Evolutionary conservation across 2,113 vertebrate genomes (phyloP).

Genomic region (Spea multiplicata): DNA sequence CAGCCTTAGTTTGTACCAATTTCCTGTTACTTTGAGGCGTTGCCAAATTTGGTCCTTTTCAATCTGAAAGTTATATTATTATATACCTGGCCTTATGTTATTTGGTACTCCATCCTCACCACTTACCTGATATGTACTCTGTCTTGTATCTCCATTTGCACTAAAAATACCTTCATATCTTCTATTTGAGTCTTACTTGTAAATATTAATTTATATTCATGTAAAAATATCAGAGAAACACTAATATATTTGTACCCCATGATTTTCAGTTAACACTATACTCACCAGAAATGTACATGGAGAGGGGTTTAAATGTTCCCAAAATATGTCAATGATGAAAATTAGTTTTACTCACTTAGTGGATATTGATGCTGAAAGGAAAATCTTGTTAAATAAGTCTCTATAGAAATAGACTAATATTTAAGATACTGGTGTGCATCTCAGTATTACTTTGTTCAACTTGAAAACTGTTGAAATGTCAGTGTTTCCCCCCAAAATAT

Average conservation of each 20-base stretch:
- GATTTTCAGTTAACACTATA: constrained; percentile 18
- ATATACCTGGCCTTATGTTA: neutral
- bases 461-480: constrained; percentile 6
- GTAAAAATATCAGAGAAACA: constrained; percentile 37
- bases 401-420: neutral
- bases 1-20: constrained; percentile 13
- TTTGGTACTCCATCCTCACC: neutral
- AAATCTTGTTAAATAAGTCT: neutral
- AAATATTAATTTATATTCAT: constrained; percentile 44
- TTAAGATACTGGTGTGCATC: neutral
- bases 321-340: constrained; percentile 2
- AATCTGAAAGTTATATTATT: constrained; percentile 22
- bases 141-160: constrained; percentile 46
- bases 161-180: constrained; percentile 36
- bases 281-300: neutral
- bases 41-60: constrained; percentile 25
- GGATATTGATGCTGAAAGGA: constrained; percentile 19
- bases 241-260: constrained; percentile 44
- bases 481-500: constrained; percentile 18
- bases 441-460: neutral
- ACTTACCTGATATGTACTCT: constrained; percentile 21
- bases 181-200: constrained; percentile 34
- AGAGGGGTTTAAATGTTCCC: neutral
- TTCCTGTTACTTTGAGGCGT: constrained; percentile 22
- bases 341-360: constrained; percentile 9